Evolutionary conservation across 1,140 invertebrate genomes (phyloP).

Genomic region (Leucophenga varia): DNA sequence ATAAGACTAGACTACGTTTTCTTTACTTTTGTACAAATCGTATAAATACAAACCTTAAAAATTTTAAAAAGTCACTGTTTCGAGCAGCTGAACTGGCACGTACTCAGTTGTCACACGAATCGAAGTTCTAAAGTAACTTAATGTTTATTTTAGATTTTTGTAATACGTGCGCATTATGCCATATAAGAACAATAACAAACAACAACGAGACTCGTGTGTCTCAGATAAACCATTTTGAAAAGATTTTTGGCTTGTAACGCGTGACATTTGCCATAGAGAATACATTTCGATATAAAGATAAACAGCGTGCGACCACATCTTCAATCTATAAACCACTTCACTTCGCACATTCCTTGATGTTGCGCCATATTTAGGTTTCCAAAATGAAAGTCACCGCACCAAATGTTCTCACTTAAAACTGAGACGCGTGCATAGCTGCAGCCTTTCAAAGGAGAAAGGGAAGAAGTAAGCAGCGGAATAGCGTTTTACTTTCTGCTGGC

Average conservation of each 20-base stretch:
- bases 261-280: no score
- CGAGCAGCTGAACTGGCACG: background rate
- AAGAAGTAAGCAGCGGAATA: background rate
- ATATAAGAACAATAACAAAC: background rate
- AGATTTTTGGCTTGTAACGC: no score
- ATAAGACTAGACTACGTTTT: background rate
- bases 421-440: slow-evolving; percentile 37
- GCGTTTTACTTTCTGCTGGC: background rate
- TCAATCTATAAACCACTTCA: no score
- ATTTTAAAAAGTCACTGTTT: no score
- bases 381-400: no score
- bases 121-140: background rate
- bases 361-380: no score
- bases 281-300: background rate
- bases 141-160: slow-evolving; percentile 2
- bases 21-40: background rate
- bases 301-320: background rate
- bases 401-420: slow-evolving; percentile 44
- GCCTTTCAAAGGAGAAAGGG: slow-evolving; percentile 12
- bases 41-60: no score
- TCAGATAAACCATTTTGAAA: no score
- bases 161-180: background rate
- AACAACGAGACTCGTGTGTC: background rate
- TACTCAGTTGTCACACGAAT: background rate
- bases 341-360: no score